phyloP scores from a whole-genome alignment of 2,888 invertebrate species.

The Acleris emargana region DNA sequence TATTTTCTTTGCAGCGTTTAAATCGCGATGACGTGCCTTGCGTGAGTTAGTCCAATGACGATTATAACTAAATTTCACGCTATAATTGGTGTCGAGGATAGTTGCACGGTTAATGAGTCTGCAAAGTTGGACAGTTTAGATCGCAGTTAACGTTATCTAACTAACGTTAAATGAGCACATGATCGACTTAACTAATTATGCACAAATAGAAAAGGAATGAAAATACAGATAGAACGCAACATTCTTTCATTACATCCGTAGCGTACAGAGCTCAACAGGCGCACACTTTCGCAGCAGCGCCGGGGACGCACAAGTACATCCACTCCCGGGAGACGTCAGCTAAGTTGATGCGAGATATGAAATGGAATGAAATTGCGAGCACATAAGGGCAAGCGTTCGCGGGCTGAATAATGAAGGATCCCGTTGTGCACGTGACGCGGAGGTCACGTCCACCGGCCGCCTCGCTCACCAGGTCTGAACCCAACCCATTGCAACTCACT shows the following conservation, averaged over 20 bases:
- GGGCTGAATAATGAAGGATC: constrained; percentile 66
- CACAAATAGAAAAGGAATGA: constrained; percentile 8
- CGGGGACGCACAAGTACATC: constrained; percentile 19
- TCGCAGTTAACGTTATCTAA: not conserved
- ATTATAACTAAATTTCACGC: constrained; percentile 27
- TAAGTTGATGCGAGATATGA: constrained; percentile 52
- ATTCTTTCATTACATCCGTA: constrained; percentile 21
- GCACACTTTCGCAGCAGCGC: constrained; percentile 8
- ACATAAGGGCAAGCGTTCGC: constrained; percentile 56
- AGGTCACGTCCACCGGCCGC: constrained; percentile 68
- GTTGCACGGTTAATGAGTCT: constrained; percentile 1
- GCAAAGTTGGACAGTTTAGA: too few relatives aligned
- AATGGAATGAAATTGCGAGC: constrained; percentile 56
- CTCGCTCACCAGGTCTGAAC: constrained; percentile 63
- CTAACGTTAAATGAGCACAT: not conserved
- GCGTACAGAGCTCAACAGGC: constrained; percentile 15
- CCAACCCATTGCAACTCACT: constrained; percentile 45
- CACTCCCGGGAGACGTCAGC: constrained; percentile 39
- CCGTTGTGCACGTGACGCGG: constrained; percentile 60
- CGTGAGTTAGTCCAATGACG: constrained; percentile 12
- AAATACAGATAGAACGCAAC: constrained; percentile 16
- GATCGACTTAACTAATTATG: not conserved
- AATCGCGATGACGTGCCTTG: constrained; percentile 7
- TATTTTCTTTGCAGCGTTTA: constrained; percentile 9
- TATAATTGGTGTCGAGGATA: constrained; percentile 20